Evolutionary conservation across 2,888 invertebrate species (phyloP).

Genomic region (Ommatoiulus sabulosus): DNA sequence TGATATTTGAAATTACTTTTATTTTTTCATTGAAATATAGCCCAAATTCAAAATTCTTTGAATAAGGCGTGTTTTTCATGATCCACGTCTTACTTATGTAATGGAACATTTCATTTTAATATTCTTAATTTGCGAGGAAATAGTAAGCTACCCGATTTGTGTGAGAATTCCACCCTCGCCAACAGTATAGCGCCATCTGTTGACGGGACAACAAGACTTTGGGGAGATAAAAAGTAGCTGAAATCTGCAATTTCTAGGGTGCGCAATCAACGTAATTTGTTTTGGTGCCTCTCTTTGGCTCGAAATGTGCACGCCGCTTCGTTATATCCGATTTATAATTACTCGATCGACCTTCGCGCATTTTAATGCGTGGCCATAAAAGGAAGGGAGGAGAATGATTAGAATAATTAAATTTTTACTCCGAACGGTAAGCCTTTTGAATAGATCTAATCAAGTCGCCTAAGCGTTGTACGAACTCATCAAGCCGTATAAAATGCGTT

Average conservation of each 20-base stretch:
- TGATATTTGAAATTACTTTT: no score
- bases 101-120: no score
- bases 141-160: no score
- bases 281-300: background rate
- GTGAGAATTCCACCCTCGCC: background rate
- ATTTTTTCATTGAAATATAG: no score
- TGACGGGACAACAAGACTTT: background rate
- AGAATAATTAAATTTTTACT: conserved; percentile 39
- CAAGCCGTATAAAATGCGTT: conserved; percentile 35
- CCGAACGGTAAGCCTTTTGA: conserved; percentile 38
- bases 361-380: conserved; percentile 8
- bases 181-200: background rate
- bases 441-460: conserved; percentile 23
- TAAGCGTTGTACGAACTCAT: background rate
- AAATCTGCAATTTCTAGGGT: conserved; percentile 5
- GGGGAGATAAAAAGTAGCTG: background rate
- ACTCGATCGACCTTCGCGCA: conserved; percentile 44
- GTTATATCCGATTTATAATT: conserved; percentile 37
- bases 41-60: no score
- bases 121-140: no score
- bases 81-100: no score
- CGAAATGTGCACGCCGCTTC: background rate
- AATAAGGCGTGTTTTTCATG: no score
- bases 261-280: conserved; percentile 8
- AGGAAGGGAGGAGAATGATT: conserved; percentile 4